Evolutionary conservation across 2,113 vertebrate species (phyloP), one percentile per base, ranked within the genome.

Genomic region (Epinephelus moara): DNA sequence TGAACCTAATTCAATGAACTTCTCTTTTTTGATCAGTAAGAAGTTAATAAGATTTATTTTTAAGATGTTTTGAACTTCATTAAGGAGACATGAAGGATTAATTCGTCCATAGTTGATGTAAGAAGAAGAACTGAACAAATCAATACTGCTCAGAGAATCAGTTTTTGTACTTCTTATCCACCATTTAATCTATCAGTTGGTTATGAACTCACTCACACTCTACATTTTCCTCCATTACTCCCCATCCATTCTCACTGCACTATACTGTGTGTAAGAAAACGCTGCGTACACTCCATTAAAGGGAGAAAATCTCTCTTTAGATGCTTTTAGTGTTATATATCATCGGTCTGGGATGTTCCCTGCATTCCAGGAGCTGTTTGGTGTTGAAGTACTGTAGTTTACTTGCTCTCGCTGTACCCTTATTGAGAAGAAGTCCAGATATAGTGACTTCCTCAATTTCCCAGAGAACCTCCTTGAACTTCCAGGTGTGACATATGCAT

Each of bases 361-460:
- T 56, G 30, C 55, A 77, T 40, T 71, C 68, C 76, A 64, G 62
- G 45, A 77, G 49, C 64, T 70, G 53, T 83, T 78, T 75, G 64
- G 53, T 85, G 89, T 88, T 88, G 27, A 78, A 88, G 64, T 75
- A 53, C 42, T 56, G 37, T 45, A 52, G 59, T 88, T 74, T 61
- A 13, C 52, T 77, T 52, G 67, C 37, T 66, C 50, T 69, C 23
- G 12, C 71, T 64, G 4, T 50, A 7, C 4, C 27, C 14, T 52
- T 57, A 9, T 33, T 42, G 40, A 70, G 52, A 75, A 12, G 57
- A 73, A 42, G 59, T 72, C 30, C 45, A 40, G 9, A 15, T 66
- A 45, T 11, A 4, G 30, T 47, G 9, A 37, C 50, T 25, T 55
- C 10, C 33, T 72, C 15, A 11, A 56, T 78, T 55, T 53, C 50